Conservation (phyloP, 2,888 invertebrate genomes). For the Bruchidius siliquastri region DNA sequence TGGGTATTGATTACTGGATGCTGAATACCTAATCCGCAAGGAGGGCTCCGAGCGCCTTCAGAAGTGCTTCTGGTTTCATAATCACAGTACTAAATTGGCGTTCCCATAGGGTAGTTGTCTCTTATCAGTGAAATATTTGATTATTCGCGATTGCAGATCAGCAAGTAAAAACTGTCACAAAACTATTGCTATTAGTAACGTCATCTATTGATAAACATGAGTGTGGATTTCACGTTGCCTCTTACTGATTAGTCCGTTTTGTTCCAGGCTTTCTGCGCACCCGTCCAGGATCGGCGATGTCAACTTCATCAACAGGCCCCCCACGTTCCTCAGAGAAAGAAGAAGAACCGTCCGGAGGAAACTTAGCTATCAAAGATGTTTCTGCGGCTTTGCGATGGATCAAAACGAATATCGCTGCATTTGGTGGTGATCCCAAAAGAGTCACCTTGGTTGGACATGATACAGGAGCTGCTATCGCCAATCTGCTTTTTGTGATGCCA, state of each 20-base stretch:
- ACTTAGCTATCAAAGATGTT: slow-evolving; percentile 78
- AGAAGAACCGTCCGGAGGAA: slow-evolving; percentile 52
- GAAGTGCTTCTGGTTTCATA: background rate
- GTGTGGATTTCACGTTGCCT: too few species aligned
- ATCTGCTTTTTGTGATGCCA: slow-evolving; percentile 77
- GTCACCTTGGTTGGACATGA: slow-evolving; percentile 83
- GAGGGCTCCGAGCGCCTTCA: background rate
- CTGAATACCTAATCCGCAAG: background rate
- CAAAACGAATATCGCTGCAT: slow-evolving; percentile 74
- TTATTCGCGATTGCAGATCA: too few species aligned
- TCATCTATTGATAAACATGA: too few species aligned
- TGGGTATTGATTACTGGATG: background rate
- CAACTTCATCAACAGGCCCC: slow-evolving; percentile 11
- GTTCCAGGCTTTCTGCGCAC: slow-evolving; percentile 57
- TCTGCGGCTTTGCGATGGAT: slow-evolving; percentile 81
- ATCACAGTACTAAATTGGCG: background rate
- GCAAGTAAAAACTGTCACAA: too few species aligned
- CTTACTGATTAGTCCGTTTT: slow-evolving; percentile 7
- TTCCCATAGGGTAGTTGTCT: background rate
- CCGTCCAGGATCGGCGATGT: slow-evolving; percentile 26
- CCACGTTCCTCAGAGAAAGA: slow-evolving; percentile 26
- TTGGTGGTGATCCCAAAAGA: slow-evolving; percentile 81
- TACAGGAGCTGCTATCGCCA: slow-evolving; percentile 80
- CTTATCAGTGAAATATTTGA: background rate
- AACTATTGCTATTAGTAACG: too few species aligned